Base-by-base conservation (phyloP, 2,888 invertebrate genomes). In the Agapetus fuscipes region DNA sequence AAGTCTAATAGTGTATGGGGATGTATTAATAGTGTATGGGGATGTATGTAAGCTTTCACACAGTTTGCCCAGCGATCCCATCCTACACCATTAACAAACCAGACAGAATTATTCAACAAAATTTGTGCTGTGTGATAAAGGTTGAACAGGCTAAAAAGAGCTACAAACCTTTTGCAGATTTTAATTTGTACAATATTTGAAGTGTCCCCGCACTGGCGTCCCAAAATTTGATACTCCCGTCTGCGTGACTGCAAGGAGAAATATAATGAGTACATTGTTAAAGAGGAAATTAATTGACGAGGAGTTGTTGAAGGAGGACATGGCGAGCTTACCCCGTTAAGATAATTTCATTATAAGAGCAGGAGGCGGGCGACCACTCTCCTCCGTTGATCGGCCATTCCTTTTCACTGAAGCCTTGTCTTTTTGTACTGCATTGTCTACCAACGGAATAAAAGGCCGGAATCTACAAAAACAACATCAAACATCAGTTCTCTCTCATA, bases 141-240 rank as follows among this genome's bases (percentile, higher is more conserved):
- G n/a, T n/a, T n/a, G n/a, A n/a, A n/a, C n/a, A n/a, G n/a, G n/a
- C n/a, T n/a, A n/a, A n/a, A n/a, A n/a, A n/a, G n/a, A n/a, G n/a
- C n/a, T n/a, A n/a, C n/a, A 51, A 39, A 69, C 69, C 72, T 73
- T 96, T 95, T 52, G 90, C 87, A 59, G 95, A 95, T 74, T 96
- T 97, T 57, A 97, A 71, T 75, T 96, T 96, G 72, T 97, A 97
- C 58, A 97, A 76, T 56, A 95, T 85, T 74, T 96, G 95, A 53
- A 98, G 74, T 47, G 89, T 87, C 50, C 94, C 94, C 37, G 91
- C 93, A 56, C 94, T 93, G 31, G 94, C 93, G 64, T 98, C 97
- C 97, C 97, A 98, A 67, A 98, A 98, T 64, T 96, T 96, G 40
- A 99, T 76, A 57, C 94, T 94, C 36, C 98, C 98, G 67, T 99